A percentile compares a stretch with the other conserved stretches of the same genome.
Conservation (phyloP, 2,113 vertebrate species). For the Grantiella picta region DNA sequence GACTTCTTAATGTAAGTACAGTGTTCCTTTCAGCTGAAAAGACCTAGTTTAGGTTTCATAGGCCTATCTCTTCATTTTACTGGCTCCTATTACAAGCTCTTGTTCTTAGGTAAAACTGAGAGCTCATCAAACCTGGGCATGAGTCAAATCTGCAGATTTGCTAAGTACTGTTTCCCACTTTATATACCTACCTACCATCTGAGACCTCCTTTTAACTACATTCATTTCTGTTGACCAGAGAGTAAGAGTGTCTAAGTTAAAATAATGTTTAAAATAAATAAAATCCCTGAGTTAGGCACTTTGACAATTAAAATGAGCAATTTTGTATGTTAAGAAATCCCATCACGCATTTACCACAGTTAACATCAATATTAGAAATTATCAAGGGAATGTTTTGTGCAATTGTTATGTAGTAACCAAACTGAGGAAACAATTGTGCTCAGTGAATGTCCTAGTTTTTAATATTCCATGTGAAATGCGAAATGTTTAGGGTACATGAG, state of each 20-base stretch:
- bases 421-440: neutral
- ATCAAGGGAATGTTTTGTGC: neutral
- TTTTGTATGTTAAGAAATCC: neutral
- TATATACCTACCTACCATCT: neutral
- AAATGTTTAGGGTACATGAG: neutral
- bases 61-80: neutral
- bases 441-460: neutral
- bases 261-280: neutral
- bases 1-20: neutral
- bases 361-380: neutral
- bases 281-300: neutral
- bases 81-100: neutral
- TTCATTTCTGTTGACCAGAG: neutral
- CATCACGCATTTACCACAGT: neutral
- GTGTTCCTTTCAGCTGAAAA: neutral
- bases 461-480: neutral
- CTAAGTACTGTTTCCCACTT: neutral
- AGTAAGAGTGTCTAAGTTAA: neutral
- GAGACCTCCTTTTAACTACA: neutral
- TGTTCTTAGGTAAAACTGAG: neutral
- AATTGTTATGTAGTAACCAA: neutral
- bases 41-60: neutral
- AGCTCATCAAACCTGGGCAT: neutral
- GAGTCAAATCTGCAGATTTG: neutral
- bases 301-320: neutral